Percentiles rank a stretch among this genome's conserved stretches.
Conservation (phyloP, 2,113 vertebrate genomes). For the Spea bombifrons region DNA sequence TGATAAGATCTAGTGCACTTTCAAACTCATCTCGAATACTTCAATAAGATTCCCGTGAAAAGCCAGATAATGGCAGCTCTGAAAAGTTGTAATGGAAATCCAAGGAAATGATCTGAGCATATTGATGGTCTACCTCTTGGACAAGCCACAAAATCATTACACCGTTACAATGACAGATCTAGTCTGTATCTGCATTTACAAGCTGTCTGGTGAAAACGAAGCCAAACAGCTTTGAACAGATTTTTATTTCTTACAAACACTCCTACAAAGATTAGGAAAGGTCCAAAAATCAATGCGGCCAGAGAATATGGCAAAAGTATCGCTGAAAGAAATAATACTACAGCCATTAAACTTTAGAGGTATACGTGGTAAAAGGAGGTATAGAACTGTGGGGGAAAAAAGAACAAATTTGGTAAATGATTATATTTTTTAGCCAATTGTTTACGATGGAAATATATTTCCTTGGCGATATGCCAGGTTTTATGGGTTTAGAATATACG, state of each 20-base stretch:
- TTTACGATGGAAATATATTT: no score
- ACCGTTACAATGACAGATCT: slow-evolving; percentile 33
- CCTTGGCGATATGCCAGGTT: no score
- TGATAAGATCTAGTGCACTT: slow-evolving; percentile 16
- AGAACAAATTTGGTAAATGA: background rate
- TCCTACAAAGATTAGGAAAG: slow-evolving; percentile 22
- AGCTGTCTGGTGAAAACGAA: slow-evolving; percentile 16
- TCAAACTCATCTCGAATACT: background rate
- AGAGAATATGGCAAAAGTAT: slow-evolving; percentile 9
- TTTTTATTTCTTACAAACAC: slow-evolving; percentile 27
- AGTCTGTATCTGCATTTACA: slow-evolving; percentile 29
- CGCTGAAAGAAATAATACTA: background rate
- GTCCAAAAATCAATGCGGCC: slow-evolving; percentile 34
- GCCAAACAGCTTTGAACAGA: slow-evolving; percentile 38
- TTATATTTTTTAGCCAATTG: no score
- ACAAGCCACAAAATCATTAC: slow-evolving; percentile 37
- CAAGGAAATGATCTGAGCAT: slow-evolving; percentile 29
- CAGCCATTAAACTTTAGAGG: background rate
- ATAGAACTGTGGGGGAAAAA: background rate
- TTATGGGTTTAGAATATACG: no score
- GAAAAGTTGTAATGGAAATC: slow-evolving; percentile 14
- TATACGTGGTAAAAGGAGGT: no score
- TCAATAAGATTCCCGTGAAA: slow-evolving; percentile 19
- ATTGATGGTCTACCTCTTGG: slow-evolving; percentile 29
- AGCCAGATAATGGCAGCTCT: slow-evolving; percentile 4